Evolutionary conservation across 2,797 vertebrate genomes (phyloP), one percentile per base, ranked within the genome.

Genomic region (Iguana delicatissima): DNA sequence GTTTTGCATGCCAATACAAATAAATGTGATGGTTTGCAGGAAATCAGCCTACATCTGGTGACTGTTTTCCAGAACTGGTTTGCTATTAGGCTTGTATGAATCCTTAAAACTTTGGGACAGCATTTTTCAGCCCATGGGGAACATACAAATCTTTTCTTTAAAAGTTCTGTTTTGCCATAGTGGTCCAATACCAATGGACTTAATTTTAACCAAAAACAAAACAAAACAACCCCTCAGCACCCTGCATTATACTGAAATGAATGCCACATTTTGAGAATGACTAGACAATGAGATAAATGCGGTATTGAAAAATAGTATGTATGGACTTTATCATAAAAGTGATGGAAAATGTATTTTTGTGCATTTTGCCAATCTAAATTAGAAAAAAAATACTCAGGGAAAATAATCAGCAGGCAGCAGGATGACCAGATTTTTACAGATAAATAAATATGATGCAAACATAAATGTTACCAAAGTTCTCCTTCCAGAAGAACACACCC

Each of bases 181-280:
- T 29, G 32, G 7, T 32, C 59, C 69, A 90, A 57, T 90, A 24
- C 3, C 18, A 80, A 52, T 9, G 0, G 87, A 89, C 69, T 87
- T 64, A n/a, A 87, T 9, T 84, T 88, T 76, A 91, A 80, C 77
- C 86, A 64, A 85, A 86, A 69, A 73, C 57, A 22, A 62, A 62
- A 46, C 42, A 46, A n/a, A n/a, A n/a, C n/a, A n/a, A 46, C 42
- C 42, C 42, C 42, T 4, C 42, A 3, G 42, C 18, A 90, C 35
- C 26, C 8, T 59, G 73, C 8, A 88, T 81, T 92, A 80, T 67
- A 1, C 6, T 77, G 67, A 85, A 55, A 38, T 93, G 92, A 89
- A 90, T 62, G 20, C 62, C 0, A 1, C 35, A 29, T 91, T 69
- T 89, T 79, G 92, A 87, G 89, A 87, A 92, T 20, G 5, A 55